Conservation (phyloP, 2,888 invertebrate species). For the Liodrosophila aerea region DNA sequence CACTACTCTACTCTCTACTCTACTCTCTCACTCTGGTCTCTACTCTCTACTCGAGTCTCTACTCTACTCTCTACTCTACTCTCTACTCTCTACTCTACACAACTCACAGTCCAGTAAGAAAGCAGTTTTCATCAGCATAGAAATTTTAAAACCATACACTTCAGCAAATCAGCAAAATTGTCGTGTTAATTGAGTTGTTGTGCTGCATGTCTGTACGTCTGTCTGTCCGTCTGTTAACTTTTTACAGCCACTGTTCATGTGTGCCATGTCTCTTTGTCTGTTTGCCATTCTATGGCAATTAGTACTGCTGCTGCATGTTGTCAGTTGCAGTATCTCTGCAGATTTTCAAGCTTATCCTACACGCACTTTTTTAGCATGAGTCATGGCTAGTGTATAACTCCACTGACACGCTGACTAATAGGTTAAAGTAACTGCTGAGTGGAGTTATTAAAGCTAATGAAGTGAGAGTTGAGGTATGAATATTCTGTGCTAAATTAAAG, state of each 20-base stretch:
- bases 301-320: constrained; percentile 62
- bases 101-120: no score
- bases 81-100: no score
- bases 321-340: constrained; percentile 55
- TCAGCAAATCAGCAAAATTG: constrained; percentile 32
- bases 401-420: constrained; percentile 44
- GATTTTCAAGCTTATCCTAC: constrained; percentile 40
- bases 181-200: constrained; percentile 69
- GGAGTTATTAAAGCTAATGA: no score
- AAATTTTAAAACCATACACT: no score
- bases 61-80: no score
- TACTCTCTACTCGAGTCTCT: no score
- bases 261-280: constrained; percentile 30
- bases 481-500: no score
- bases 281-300: constrained; percentile 66
- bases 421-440: constrained; percentile 1
- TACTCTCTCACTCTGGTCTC: no score
- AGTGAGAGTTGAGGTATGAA: no score
- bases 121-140: no score
- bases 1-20: no score
- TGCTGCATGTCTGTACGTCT: constrained; percentile 11
- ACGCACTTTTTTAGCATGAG: background rate
- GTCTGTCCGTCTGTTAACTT: constrained; percentile 26
- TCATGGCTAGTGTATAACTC: background rate
- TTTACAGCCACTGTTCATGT: constrained; percentile 9